Evolutionary conservation across 2,888 invertebrate species (phyloP).

Genomic region (Noctuana brunneofusca): DNA sequence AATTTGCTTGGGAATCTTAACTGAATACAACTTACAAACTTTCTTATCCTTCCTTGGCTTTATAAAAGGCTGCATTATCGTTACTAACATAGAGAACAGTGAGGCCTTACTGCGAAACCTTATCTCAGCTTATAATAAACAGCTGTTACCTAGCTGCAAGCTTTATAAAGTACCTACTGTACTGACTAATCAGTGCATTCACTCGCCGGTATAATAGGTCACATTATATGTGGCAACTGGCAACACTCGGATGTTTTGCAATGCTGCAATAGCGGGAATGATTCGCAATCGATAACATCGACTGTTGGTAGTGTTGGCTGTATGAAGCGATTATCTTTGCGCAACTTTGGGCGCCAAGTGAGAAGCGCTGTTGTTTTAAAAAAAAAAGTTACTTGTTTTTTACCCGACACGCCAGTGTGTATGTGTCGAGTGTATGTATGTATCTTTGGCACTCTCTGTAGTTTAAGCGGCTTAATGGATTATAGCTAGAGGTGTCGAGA

Average conservation of each 20-base stretch:
- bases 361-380: not conserved
- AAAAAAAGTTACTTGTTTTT: not conserved
- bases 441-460: no score
- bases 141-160: not conserved
- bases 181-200: conserved; percentile 18
- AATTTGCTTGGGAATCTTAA: not conserved
- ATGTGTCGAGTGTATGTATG: no score
- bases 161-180: not conserved
- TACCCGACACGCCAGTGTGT: not conserved
- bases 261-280: conserved; percentile 33
- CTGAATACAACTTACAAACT: not conserved
- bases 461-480: no score
- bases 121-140: not conserved
- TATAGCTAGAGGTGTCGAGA: no score
- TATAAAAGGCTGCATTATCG: no score
- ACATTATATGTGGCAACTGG: conserved; percentile 33
- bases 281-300: conserved; percentile 41
- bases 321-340: conserved; percentile 29
- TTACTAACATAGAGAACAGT: not conserved
- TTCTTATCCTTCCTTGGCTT: no score
- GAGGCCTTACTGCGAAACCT: not conserved
- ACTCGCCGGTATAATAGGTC: conserved; percentile 24
- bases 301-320: conserved; percentile 12
- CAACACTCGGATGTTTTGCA: conserved; percentile 38
- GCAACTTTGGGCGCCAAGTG: conserved; percentile 8